Evolutionary conservation across 2,797 vertebrate genomes (phyloP).

Genomic region (Notamacropus eugenii): DNA sequence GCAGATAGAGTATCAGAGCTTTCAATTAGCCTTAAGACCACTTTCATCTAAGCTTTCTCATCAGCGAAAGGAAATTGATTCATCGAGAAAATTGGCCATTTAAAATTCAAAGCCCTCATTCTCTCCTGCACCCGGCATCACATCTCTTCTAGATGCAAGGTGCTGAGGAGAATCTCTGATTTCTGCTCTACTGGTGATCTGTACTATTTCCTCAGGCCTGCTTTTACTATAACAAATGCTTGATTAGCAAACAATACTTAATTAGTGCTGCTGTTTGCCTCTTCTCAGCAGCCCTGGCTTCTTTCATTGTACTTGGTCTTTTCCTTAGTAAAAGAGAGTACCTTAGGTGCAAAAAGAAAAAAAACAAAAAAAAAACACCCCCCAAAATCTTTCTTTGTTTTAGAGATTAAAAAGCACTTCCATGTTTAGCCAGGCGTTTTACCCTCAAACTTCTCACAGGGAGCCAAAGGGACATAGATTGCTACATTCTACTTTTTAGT

Average conservation of each 20-base stretch:
- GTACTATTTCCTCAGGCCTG: conserved; percentile 46
- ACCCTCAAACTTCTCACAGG: not conserved
- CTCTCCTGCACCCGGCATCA: conserved; percentile 1
- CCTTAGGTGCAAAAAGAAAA: not conserved
- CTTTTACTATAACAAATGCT: not conserved
- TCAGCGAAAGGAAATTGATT: conserved; percentile 69
- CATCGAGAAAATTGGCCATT: conserved; percentile 77
- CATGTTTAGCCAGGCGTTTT: not conserved
- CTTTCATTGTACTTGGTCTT: not conserved
- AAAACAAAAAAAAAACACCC: no score
- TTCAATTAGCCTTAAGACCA: conserved; percentile 63
- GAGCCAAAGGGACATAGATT: not conserved
- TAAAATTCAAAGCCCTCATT: conserved; percentile 78
- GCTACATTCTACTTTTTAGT: not conserved
- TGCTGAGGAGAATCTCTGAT: conserved; percentile 28
- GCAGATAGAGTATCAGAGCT: conserved; percentile 64
- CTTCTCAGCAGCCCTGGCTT: not conserved
- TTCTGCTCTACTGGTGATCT: conserved; percentile 59
- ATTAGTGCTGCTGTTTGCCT: not conserved
- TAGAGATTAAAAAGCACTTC: not conserved
- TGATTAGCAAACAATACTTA: not conserved
- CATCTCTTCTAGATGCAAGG: conserved; percentile 60
- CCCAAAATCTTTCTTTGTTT: not conserved
- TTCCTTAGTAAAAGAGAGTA: not conserved
- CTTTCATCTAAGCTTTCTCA: conserved; percentile 35